A percentile compares a stretch with the other conserved stretches of the same genome.
These are phyloP conservation scores for Rhinatrema bivittatum DNA, from an alignment of 2,797 vertebrate genomes.

Conservation along the genomic window DNA sequence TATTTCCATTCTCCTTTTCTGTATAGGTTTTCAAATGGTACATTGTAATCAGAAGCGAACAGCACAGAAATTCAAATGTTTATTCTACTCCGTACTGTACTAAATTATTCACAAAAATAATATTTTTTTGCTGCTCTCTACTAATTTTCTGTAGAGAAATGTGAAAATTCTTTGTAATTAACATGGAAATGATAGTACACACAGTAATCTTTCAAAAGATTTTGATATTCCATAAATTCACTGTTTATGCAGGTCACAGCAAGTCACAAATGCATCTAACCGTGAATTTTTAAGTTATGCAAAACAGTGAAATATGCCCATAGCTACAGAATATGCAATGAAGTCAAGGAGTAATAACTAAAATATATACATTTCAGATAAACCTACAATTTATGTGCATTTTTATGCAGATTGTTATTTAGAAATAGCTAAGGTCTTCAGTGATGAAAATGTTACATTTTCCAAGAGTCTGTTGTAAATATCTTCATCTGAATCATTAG, in stretches of 20 bases:
- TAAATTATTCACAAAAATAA: constrained; percentile 22
- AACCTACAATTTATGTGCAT: constrained; percentile 5
- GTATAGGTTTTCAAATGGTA: too few species aligned
- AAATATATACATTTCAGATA: constrained; percentile 12
- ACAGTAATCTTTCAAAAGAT: constrained; percentile 24
- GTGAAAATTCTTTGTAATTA: constrained; percentile 20
- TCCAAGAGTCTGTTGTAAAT: constrained; percentile 23
- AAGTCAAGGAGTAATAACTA: constrained; percentile 15
- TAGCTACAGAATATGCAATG: constrained; percentile 12
- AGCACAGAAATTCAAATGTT: not conserved
- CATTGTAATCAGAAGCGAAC: constrained; percentile 1
- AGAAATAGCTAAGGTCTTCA: constrained; percentile 22
- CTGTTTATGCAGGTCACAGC: constrained; percentile 22
- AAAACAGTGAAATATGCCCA: constrained; percentile 22
- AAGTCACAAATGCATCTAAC: constrained; percentile 25
- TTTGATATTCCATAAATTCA: constrained; percentile 16
- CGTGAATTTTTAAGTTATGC: constrained; percentile 19
- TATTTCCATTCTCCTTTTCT: too few species aligned
- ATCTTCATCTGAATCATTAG: constrained; percentile 40
- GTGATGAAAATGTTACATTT: constrained; percentile 22
- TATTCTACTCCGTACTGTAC: not conserved
- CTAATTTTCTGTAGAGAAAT: constrained; percentile 24
- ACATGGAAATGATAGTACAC: constrained; percentile 9
- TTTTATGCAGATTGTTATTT: constrained; percentile 34
- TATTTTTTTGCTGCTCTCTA: constrained; percentile 13